Evolutionary conservation across 2,113 vertebrate genomes (phyloP).

Genomic region (Desmodus rotundus): DNA sequence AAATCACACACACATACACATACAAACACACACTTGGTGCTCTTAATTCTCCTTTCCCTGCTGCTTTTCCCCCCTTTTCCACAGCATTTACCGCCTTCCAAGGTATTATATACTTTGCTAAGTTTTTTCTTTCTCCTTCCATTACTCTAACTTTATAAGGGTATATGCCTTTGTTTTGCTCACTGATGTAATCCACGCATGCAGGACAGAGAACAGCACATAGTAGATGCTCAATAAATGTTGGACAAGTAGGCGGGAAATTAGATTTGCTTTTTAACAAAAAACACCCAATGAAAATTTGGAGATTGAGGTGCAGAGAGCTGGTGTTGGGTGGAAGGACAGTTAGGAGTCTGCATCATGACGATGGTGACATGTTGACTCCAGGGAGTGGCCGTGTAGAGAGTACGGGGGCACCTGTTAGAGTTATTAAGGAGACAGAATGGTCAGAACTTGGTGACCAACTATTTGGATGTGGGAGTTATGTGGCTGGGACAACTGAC

Average conservation of each 20-base stretch:
- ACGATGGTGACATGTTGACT: not conserved
- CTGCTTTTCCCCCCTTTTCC: not conserved
- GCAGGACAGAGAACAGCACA: not conserved
- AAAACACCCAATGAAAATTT: not conserved
- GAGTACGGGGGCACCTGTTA: too few relatives aligned
- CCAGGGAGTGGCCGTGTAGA: not conserved
- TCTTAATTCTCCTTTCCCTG: not conserved
- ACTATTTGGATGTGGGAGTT: not conserved
- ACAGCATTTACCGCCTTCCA: not conserved
- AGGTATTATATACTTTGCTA: not conserved
- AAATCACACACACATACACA: not conserved
- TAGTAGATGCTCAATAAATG: not conserved
- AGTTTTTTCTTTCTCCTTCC: not conserved
- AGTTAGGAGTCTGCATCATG: not conserved
- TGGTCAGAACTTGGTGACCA: not conserved
- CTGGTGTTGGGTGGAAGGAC: not conserved
- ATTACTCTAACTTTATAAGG: not conserved
- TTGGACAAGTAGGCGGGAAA: not conserved
- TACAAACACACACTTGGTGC: accelerated
- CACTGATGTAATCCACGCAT: not conserved
- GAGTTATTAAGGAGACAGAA: not conserved
- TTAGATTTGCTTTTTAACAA: not conserved
- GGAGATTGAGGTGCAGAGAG: not conserved
- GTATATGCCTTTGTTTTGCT: not conserved
- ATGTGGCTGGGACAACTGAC: not conserved